Evolutionary conservation across 2,888 invertebrate genomes (phyloP).

Genomic region (Perizoma affinitatum): DNA sequence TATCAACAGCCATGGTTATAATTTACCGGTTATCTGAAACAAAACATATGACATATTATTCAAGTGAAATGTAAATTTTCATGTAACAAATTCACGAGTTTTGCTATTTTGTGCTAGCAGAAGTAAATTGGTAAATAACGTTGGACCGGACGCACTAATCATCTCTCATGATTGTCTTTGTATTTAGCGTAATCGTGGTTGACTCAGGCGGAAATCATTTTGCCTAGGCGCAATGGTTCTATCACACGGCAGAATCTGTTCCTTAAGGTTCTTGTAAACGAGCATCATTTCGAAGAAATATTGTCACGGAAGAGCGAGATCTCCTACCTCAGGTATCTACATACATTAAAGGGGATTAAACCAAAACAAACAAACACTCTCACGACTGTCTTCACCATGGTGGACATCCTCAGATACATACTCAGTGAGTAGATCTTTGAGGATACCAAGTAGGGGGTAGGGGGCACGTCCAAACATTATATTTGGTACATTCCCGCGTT

Average conservation of each 20-base stretch:
- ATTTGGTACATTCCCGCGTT: too few relatives aligned
- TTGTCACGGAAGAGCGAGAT: too few relatives aligned
- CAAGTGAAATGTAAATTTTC: background rate
- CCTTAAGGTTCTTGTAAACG: constrained; percentile 23
- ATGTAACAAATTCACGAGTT: background rate
- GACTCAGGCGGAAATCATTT: constrained; percentile 64
- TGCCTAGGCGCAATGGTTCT: constrained; percentile 64
- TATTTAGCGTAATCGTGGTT: constrained; percentile 71
- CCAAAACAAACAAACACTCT: too few relatives aligned
- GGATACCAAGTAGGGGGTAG: too few relatives aligned
- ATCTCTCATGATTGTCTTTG: constrained; percentile 73
- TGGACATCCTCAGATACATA: too few relatives aligned
- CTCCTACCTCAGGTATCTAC: too few relatives aligned
- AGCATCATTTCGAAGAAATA: background rate
- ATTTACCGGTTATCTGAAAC: constrained; percentile 59
- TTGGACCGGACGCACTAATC: constrained; percentile 75
- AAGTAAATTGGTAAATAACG: constrained; percentile 65
- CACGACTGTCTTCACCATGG: too few relatives aligned
- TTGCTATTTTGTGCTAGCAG: constrained; percentile 50
- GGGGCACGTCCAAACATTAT: too few relatives aligned
- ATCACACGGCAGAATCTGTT: constrained; percentile 52
- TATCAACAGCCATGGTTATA: constrained; percentile 61
- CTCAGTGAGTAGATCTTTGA: too few relatives aligned
- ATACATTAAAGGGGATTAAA: too few relatives aligned
- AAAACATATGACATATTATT: constrained; percentile 34